These are phyloP conservation scores for Bradynema listronoti DNA, from an alignment of 1,140 invertebrate genomes.

Conservation along the genomic window DNA sequence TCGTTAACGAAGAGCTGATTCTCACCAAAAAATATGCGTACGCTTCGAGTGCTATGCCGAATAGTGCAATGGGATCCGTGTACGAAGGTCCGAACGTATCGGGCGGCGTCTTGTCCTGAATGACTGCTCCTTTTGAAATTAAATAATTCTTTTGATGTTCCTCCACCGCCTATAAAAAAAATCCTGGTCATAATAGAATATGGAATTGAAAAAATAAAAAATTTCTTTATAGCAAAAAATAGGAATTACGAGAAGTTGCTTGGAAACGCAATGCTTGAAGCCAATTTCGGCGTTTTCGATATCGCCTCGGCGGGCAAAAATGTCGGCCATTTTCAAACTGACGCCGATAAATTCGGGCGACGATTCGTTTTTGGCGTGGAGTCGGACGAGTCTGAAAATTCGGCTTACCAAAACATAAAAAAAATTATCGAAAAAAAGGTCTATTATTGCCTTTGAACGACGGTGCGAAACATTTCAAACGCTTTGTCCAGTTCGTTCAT, in stretches of 20 bases:
- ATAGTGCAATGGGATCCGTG: slow-evolving; percentile 53
- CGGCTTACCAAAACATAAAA: not conserved
- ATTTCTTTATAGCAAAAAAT: not conserved
- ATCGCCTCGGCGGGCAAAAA: slow-evolving; percentile 47
- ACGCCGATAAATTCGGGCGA: slow-evolving; percentile 56
- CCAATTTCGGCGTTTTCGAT: slow-evolving; percentile 51
- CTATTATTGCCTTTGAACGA: slow-evolving; percentile 43
- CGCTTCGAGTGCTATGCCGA: slow-evolving; percentile 49
- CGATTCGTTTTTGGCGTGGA: slow-evolving; percentile 46
- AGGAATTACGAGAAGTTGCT: slow-evolving; percentile 29
- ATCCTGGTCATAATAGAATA: not conserved
- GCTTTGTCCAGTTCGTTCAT: slow-evolving; percentile 47
- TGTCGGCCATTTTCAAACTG: slow-evolving; percentile 53
- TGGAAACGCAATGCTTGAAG: slow-evolving; percentile 49
- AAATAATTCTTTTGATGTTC: slow-evolving; percentile 47
- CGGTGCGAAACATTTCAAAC: slow-evolving; percentile 43
- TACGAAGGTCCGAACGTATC: slow-evolving; percentile 44
- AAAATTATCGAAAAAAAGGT: not conserved
- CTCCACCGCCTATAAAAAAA: slow-evolving; percentile 24
- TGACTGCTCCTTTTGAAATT: slow-evolving; percentile 43
- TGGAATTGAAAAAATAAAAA: not conserved
- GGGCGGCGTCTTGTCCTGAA: slow-evolving; percentile 12
- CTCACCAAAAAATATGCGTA: slow-evolving; percentile 53
- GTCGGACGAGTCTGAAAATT: slow-evolving; percentile 40
- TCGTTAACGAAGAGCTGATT: slow-evolving; percentile 10